Conservation (phyloP, 2,888 invertebrate species). For the Saturnia pavonia region DNA sequence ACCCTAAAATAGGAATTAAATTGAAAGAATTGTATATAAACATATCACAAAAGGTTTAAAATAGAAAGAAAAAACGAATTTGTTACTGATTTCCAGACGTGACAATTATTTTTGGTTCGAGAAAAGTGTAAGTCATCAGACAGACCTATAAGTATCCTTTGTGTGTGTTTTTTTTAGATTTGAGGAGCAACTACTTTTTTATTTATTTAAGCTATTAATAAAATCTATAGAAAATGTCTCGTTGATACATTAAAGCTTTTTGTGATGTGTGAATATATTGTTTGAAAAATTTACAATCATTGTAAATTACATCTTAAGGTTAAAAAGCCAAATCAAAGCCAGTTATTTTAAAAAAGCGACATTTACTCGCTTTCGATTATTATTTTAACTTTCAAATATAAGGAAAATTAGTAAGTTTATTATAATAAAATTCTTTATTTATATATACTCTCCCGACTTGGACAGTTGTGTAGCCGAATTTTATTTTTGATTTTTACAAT, state of each 20-base stretch:
- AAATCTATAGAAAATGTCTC: neutral
- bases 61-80: neutral
- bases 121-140: neutral
- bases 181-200: neutral
- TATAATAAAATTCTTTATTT: too few species aligned
- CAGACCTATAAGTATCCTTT: too few species aligned
- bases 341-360: neutral
- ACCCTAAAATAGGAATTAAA: neutral
- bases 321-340: neutral
- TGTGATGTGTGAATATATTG: slow-evolving; percentile 1
- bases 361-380: neutral
- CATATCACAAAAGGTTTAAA: neutral
- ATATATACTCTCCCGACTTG: neutral
- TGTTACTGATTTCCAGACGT: neutral
- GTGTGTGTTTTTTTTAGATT: neutral
- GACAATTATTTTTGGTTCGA: neutral
- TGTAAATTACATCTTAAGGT: neutral
- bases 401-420: too few species aligned
- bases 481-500: neutral
- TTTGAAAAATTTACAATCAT: neutral
- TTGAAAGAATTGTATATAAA: neutral
- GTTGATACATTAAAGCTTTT: neutral
- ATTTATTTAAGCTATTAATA: neutral
- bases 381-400: neutral
- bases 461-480: neutral